phyloP scores from a whole-genome alignment of 2,797 vertebrate genomes.

The Syndactyla subalaris region DNA sequence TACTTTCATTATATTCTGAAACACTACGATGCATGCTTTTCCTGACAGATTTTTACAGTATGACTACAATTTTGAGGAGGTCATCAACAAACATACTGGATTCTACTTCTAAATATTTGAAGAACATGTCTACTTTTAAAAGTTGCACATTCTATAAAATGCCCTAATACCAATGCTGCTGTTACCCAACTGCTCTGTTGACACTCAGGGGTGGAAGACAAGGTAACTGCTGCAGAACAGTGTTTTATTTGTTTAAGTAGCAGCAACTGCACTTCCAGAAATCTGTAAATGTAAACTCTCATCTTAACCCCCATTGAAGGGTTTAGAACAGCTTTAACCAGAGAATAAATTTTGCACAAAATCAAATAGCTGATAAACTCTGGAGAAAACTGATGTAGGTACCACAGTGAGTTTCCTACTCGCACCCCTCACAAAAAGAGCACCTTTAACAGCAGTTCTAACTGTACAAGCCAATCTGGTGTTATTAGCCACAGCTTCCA shows the following conservation, averaged over 20 bases:
- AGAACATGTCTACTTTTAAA: not conserved
- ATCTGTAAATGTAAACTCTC: rapidly evolving
- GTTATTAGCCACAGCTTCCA: not conserved
- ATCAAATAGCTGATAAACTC: not conserved
- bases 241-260: not conserved
- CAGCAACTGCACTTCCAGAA: not conserved
- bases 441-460: not conserved
- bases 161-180: not conserved
- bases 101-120: not conserved
- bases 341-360: not conserved
- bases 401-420: not conserved
- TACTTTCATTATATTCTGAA: not conserved
- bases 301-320: not conserved
- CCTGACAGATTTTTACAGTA: not conserved
- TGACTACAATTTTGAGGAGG: not conserved
- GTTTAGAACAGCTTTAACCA: not conserved
- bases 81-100: not conserved
- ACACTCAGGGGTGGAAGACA: not conserved
- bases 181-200: not conserved
- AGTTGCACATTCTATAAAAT: not conserved
- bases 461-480: not conserved
- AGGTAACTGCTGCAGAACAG: not conserved
- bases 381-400: not conserved
- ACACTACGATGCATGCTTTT: not conserved
- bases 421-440: not conserved